Conservation (phyloP, 2,113 vertebrate species). For the Gavia stellata region DNA sequence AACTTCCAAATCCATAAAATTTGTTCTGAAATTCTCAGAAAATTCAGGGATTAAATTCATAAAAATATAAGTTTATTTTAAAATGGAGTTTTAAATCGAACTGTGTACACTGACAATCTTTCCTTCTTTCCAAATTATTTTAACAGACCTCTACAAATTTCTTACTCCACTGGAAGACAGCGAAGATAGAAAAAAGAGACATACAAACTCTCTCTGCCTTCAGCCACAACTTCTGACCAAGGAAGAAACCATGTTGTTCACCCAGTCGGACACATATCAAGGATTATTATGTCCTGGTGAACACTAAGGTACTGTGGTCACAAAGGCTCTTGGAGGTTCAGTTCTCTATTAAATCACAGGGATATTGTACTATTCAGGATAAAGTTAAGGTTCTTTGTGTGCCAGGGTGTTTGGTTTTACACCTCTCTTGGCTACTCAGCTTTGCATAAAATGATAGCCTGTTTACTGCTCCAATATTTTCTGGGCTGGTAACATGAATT, state of each 20-base stretch:
- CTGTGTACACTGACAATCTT: not conserved
- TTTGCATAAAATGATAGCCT: not conserved
- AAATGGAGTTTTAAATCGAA: not conserved
- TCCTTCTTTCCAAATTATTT: not conserved
- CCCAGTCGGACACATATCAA: not conserved
- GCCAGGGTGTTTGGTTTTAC: not conserved
- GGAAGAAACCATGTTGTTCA: not conserved
- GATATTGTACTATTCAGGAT: not conserved
- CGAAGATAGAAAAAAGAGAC: not conserved
- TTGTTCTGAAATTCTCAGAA: not conserved
- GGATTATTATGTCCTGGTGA: not conserved
- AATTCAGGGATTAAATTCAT: not conserved
- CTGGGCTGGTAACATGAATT: not conserved
- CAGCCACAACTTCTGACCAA: not conserved
- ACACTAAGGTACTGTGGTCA: not conserved
- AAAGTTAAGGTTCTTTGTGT: not conserved
- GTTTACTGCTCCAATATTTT: not conserved
- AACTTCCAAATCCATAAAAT: not conserved
- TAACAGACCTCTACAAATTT: not conserved
- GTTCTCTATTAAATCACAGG: not conserved
- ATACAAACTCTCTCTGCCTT: not conserved
- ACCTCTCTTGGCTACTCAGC: not conserved
- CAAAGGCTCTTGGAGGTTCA: not conserved
- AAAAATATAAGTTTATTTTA: not conserved
- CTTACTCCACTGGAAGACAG: not conserved